Percentiles rank a stretch among this genome's conserved stretches.
Conservation (phyloP, 2,797 vertebrate genomes). For the Alca torda region DNA sequence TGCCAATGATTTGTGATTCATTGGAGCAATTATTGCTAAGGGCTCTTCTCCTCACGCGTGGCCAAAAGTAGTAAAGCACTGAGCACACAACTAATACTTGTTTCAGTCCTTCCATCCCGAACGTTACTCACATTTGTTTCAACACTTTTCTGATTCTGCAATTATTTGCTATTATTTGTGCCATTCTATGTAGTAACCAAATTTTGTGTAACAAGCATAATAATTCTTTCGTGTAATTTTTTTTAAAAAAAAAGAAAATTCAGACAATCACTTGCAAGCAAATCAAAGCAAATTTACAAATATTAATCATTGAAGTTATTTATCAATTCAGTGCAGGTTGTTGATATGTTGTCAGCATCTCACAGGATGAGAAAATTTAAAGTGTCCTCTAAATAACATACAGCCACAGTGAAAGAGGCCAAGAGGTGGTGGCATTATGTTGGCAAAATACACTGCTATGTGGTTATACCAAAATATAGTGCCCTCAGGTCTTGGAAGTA, state of each 20-base stretch:
- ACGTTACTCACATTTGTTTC: background rate
- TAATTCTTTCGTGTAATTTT: background rate
- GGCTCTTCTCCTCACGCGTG: background rate
- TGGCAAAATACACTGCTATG: background rate
- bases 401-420: background rate
- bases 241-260: background rate
- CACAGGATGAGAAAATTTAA: background rate
- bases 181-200: background rate
- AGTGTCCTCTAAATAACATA: background rate
- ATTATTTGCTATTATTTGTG: background rate
- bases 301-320: background rate
- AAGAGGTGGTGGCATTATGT: background rate
- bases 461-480: background rate
- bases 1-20: constrained; percentile 37
- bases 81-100: background rate
- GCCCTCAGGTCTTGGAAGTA: background rate
- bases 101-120: background rate
- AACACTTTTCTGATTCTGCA: background rate
- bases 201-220: background rate
- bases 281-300: background rate
- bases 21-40: constrained; percentile 21
- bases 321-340: background rate
- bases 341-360: background rate
- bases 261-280: background rate
- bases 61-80: background rate